Evolutionary conservation across 2,888 invertebrate genomes (phyloP).

Genomic region (Lottia scabra): DNA sequence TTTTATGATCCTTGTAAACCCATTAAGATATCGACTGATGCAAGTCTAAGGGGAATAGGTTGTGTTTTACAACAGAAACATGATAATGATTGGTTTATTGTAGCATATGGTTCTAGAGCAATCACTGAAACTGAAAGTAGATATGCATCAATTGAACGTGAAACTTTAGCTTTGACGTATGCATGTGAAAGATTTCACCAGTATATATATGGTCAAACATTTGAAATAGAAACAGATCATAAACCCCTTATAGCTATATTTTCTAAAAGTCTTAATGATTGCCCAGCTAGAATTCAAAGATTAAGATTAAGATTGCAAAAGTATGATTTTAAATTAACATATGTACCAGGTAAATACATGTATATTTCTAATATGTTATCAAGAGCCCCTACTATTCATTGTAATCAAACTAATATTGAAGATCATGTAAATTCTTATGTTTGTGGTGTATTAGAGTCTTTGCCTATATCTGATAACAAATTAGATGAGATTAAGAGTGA

Average conservation of each 20-base stretch:
- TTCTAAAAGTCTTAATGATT: constrained; percentile 2
- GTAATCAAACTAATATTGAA: background rate
- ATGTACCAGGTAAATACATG: constrained; percentile 18
- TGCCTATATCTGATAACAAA: constrained; percentile 4
- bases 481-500: constrained; percentile 10
- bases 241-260: constrained; percentile 19
- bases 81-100: constrained; percentile 14
- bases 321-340: constrained; percentile 7
- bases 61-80: constrained; percentile 22
- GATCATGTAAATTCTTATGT: constrained; percentile 6
- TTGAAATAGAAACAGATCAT: constrained; percentile 24
- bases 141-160: constrained; percentile 23
- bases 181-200: constrained; percentile 22
- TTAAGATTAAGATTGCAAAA: constrained; percentile 13
- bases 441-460: background rate
- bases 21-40: constrained; percentile 18
- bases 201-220: constrained; percentile 23
- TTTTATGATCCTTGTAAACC: constrained; percentile 18
- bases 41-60: constrained; percentile 15
- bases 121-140: constrained; percentile 18
- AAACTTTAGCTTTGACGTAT: constrained; percentile 22
- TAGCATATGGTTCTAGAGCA: constrained; percentile 26
- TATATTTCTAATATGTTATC: constrained; percentile 12
- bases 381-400: background rate
- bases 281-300: constrained; percentile 17